Evolutionary conservation across 2,113 vertebrate genomes (phyloP).

Genomic region (Cromileptes altivelis): DNA sequence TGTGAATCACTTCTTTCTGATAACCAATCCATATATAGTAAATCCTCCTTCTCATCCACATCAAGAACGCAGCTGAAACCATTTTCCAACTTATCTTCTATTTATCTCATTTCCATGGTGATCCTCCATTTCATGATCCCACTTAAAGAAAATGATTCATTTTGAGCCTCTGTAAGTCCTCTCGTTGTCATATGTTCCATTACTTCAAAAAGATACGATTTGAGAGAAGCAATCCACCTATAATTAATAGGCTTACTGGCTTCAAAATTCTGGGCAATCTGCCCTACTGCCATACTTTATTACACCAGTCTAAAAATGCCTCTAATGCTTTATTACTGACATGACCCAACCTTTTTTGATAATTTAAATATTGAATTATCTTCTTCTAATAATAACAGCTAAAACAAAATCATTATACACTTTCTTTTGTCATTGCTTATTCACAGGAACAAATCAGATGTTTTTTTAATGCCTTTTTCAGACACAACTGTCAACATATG

Average conservation of each 20-base stretch:
- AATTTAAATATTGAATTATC: slow-evolving; percentile 27
- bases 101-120: slow-evolving; percentile 58
- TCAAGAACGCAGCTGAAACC: slow-evolving; percentile 43
- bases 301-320: slow-evolving; percentile 50
- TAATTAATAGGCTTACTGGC: slow-evolving; percentile 66
- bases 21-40: slow-evolving; percentile 2
- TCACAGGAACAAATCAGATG: background rate
- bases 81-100: slow-evolving; percentile 43
- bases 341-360: slow-evolving; percentile 40
- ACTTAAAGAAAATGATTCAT: slow-evolving; percentile 53
- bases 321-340: slow-evolving; percentile 42
- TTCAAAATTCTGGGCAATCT: slow-evolving; percentile 63
- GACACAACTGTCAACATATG: background rate
- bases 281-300: slow-evolving; percentile 55
- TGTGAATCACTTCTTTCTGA: background rate
- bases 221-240: slow-evolving; percentile 58
- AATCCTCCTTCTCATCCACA: slow-evolving; percentile 23
- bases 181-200: slow-evolving; percentile 64
- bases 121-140: slow-evolving; percentile 31
- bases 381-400: slow-evolving; percentile 11
- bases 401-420: too few species aligned
- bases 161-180: slow-evolving; percentile 47
- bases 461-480: background rate
- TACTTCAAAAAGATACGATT: slow-evolving; percentile 62
- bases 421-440: background rate